phyloP scores from a whole-genome alignment of 1,140 invertebrate genomes.

The Venustaconcha ellipsiformis region DNA sequence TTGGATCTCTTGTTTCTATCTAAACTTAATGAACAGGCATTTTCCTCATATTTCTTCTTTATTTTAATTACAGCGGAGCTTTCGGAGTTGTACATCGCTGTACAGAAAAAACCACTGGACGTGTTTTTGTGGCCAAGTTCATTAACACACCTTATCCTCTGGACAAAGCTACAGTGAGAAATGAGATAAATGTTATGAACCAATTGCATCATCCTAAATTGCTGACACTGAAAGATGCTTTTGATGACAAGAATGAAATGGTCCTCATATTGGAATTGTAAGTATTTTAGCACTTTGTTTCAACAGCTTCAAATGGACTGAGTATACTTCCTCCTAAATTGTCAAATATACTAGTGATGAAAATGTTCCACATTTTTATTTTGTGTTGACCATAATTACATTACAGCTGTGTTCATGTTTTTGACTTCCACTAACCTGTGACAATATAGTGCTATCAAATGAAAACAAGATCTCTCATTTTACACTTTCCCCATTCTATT shows the following conservation, averaged over 20 bases:
- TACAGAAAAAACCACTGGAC: constrained; percentile 93
- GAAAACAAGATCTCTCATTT: no score
- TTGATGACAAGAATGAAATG: constrained; percentile 99
- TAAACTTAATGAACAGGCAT: no score
- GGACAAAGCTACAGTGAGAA: constrained; percentile 97
- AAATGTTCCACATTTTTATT: no score
- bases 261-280: constrained; percentile 99
- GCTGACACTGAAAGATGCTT: constrained; percentile 98
- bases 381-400: no score
- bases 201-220: constrained; percentile 97
- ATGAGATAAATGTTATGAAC: constrained; percentile 99
- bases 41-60: constrained; percentile 6
- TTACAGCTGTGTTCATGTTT: no score
- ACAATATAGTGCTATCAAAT: no score
- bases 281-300: constrained; percentile 66
- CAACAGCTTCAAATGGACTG: no score
- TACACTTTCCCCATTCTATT: no score
- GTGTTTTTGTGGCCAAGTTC: constrained; percentile 99
- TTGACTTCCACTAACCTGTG: no score
- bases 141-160: constrained; percentile 95
- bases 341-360: no score
- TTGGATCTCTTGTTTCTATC: no score
- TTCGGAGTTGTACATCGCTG: constrained; percentile 99
- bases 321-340: no score
- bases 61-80: constrained; percentile 77